Evolutionary conservation across 2,113 vertebrate genomes (phyloP).

Genomic region (Cavia porcellus): DNA sequence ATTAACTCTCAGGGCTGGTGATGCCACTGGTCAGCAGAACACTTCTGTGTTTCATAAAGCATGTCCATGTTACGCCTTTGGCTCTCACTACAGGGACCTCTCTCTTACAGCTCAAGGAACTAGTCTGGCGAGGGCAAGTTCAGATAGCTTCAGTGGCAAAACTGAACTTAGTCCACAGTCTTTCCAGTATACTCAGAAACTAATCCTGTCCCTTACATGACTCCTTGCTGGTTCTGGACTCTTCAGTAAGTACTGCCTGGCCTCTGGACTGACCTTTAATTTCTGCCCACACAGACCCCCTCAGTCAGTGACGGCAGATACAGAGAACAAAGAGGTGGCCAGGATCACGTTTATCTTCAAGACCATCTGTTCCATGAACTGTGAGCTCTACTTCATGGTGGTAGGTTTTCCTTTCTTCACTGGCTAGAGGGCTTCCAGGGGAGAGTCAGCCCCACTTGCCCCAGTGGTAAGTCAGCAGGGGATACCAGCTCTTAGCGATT

Average conservation of each 20-base stretch:
- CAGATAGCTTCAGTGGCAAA: neutral
- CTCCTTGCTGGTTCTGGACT: neutral
- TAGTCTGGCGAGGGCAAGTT: neutral
- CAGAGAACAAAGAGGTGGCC: slow-evolving; percentile 90
- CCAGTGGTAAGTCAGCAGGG: too few relatives aligned
- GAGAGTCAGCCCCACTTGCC: neutral
- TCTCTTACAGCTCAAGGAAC: neutral
- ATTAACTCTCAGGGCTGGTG: neutral
- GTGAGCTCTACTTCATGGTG: slow-evolving; percentile 94
- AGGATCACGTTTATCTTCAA: slow-evolving; percentile 96
- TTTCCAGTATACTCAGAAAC: neutral
- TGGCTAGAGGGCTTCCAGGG: neutral
- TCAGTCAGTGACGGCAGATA: slow-evolving; percentile 85
- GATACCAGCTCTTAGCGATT: neutral
- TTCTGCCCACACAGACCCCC: slow-evolving; percentile 87
- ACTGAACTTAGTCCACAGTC: neutral
- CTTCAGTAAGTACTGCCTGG: neutral
- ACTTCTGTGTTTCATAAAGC: neutral
- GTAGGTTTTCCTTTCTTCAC: slow-evolving; percentile 86
- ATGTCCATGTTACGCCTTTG: neutral
- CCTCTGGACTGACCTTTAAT: neutral
- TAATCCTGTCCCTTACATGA: neutral
- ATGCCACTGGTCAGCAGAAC: neutral
- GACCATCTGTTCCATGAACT: slow-evolving; percentile 92
- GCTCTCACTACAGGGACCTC: neutral